Evolutionary conservation across 2,113 vertebrate species (phyloP).

Genomic region (Engraulis encrasicolus): DNA sequence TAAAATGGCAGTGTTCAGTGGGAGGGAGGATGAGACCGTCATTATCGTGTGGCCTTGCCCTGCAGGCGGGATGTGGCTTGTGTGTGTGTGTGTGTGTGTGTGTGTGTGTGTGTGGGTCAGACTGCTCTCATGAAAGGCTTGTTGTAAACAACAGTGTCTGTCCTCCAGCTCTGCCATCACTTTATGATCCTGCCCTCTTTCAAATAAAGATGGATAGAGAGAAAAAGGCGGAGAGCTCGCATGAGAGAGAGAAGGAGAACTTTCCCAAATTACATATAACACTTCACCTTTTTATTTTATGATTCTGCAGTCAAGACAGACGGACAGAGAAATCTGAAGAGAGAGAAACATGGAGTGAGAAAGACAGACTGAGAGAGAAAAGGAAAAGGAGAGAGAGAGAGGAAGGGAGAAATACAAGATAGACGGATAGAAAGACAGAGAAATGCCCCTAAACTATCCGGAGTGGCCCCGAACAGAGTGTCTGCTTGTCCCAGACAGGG

Average conservation of each 20-base stretch:
- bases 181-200: slow-evolving; percentile 11
- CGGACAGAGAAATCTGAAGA: neutral
- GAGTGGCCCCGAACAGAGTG: neutral
- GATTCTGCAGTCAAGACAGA: too few species aligned
- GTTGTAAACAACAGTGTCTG: slow-evolving; percentile 15
- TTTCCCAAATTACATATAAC: too few species aligned
- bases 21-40: neutral
- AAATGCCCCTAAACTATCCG: neutral
- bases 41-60: neutral
- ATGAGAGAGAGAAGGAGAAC: too few species aligned
- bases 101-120: too few species aligned
- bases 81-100: too few species aligned
- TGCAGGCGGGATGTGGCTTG: neutral
- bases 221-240: neutral
- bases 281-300: too few species aligned
- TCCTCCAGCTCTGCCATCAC: neutral
- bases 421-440: neutral
- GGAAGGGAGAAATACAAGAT: neutral
- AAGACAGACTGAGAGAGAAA: neutral
- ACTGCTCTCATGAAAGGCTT: slow-evolving; percentile 6
- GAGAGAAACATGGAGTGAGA: neutral
- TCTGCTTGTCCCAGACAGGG: neutral
- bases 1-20: neutral
- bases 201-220: neutral
- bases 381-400: neutral